Conservation (phyloP, 2,888 invertebrate species). For the Eristalinus aeneus region DNA sequence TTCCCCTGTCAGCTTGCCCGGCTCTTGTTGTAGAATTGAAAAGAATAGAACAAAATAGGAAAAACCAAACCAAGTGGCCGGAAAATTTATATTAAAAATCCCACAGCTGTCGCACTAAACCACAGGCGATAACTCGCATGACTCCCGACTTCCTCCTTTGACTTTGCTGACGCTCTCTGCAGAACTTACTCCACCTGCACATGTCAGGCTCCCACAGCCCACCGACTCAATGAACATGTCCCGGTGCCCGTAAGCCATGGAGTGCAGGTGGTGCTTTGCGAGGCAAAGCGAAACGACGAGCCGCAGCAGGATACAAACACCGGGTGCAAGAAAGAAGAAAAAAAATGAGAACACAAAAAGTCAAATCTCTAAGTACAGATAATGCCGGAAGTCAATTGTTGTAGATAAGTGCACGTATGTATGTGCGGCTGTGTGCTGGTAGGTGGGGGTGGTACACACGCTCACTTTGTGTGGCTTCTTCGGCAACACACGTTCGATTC, state of each 20-base stretch:
- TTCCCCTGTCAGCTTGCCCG: not conserved
- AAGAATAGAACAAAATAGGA: conserved; percentile 37
- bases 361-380: conserved; percentile 65
- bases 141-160: conserved; percentile 61
- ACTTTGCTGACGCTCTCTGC: conserved; percentile 20
- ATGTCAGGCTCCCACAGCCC: not conserved
- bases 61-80: conserved; percentile 64
- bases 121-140: conserved; percentile 70
- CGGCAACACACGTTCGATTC: conserved; percentile 27
- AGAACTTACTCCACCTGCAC: conserved; percentile 21
- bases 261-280: conserved; percentile 47
- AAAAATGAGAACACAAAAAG: conserved; percentile 28
- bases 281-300: conserved; percentile 38
- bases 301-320: conserved; percentile 41
- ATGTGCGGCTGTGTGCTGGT: not conserved
- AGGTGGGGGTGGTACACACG: not conserved
- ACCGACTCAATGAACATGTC: conserved; percentile 22
- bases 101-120: conserved; percentile 70
- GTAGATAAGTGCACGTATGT: conserved; percentile 33
- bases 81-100: conserved; percentile 71
- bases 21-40: not conserved
- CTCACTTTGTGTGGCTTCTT: conserved; percentile 23
- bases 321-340: not conserved
- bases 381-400: conserved; percentile 71
- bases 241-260: conserved; percentile 21